Percentiles rank a stretch among this genome's conserved stretches.
These are phyloP conservation scores for Rallus crepitans DNA, from an alignment of 2,797 vertebrate species.

Conservation along the genomic window DNA sequence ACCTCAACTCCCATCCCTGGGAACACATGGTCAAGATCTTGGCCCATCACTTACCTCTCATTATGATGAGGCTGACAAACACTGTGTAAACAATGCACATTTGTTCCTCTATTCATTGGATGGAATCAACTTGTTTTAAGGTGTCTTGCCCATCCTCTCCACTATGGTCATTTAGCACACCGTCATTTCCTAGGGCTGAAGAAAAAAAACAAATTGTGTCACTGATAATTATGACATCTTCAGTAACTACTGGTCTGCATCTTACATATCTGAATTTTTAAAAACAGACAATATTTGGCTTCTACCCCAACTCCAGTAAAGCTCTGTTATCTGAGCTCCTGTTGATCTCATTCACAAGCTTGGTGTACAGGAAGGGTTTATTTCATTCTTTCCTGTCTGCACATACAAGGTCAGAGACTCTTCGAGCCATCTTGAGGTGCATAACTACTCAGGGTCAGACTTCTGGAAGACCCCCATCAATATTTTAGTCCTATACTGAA, in stretches of 20 bases:
- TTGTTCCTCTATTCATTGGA: background rate
- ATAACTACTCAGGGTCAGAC: background rate
- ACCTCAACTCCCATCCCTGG: background rate
- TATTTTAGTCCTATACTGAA: background rate
- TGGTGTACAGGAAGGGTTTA: background rate
- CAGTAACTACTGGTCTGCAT: background rate
- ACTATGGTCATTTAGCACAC: background rate
- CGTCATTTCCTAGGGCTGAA: background rate
- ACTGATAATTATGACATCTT: background rate
- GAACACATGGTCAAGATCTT: rapidly evolving
- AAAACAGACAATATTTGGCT: background rate
- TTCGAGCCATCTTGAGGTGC: background rate
- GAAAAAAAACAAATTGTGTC: background rate
- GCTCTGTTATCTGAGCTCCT: background rate
- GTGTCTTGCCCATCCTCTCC: background rate
- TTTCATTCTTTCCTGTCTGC: background rate
- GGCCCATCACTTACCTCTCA: background rate
- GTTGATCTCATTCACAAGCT: background rate
- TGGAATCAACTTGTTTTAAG: background rate
- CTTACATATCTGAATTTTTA: background rate
- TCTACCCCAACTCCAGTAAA: background rate
- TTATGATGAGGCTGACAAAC: background rate
- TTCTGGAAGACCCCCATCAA: background rate
- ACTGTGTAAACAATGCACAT: background rate
- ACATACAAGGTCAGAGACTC: background rate